phyloP scores from a whole-genome alignment of 1,140 invertebrate species.

The Alviniconcha marisindica region DNA sequence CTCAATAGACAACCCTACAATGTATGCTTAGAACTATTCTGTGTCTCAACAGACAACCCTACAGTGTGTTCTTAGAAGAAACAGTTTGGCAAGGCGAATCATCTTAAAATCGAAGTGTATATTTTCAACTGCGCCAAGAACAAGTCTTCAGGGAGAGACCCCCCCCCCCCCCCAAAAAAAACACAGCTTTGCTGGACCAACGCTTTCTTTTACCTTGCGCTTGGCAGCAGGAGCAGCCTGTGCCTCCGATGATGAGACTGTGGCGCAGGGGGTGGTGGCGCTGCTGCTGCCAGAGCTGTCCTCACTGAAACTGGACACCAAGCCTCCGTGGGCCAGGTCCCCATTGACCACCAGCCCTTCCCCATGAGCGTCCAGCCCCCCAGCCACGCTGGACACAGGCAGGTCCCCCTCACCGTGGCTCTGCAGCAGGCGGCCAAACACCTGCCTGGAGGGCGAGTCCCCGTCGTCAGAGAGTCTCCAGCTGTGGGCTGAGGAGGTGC shows the following conservation, averaged over 20 bases:
- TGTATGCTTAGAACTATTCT: no score
- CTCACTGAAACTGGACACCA: conserved; percentile 22
- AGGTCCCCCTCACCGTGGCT: background rate
- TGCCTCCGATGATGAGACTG: conserved; percentile 29
- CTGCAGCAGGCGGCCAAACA: background rate
- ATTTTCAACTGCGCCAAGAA: no score
- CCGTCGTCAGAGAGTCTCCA: background rate
- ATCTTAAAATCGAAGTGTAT: no score
- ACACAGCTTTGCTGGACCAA: background rate
- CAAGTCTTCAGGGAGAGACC: no score
- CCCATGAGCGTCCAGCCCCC: background rate
- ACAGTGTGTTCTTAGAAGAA: no score
- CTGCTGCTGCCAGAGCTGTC: conserved; percentile 34
- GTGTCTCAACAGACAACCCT: no score
- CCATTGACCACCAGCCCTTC: conserved; percentile 20
- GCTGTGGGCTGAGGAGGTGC: background rate
- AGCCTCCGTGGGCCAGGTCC: conserved; percentile 5
- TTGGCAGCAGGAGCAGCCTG: conserved; percentile 41
- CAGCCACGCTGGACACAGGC: conserved; percentile 10
- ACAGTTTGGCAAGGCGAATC: no score
- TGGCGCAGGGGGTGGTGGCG: background rate
- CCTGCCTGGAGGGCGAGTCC: background rate
- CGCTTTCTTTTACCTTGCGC: conserved; percentile 50
- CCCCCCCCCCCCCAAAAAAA: background rate
- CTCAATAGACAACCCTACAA: no score